Evolutionary conservation across 53 echinoderm and acorn worm genomes (phyloP), one percentile per base, ranked within the genome.

Genomic region (Henricia sp.): DNA sequence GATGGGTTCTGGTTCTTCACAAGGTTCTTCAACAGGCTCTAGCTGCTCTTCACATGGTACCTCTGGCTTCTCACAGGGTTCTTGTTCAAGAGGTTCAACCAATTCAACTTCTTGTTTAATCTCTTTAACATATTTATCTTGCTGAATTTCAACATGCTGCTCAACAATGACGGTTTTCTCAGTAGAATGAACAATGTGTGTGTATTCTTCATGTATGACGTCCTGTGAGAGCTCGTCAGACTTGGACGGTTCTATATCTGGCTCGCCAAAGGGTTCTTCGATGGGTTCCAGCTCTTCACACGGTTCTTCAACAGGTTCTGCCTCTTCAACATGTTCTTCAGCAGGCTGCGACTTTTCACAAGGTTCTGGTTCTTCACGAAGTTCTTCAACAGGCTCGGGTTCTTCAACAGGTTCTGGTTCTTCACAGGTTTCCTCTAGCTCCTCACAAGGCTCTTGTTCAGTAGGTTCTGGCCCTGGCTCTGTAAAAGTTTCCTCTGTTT

Each of bases 331-430:
- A 30, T 6, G 50, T 37, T 13, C 74, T 80, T 38, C 86, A 32
- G 27, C n/a, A 26, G 44, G 70, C 23, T 72, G 57, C 23, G 37
- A 17, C 59, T 28, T 62, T 59, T 89, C 74, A 43, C 16, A 40
- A 66, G 44, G 37, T 39, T 72, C 83, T 69, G 67, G 44, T 41
- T 87, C 71, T 46, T 25, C 42, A 12, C 52, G 42, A 46, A 48
- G 56, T 40, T 91, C 85, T 55, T 91, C 91, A 35, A 83, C 70
- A 48, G 57, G 86, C 6, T 89, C 84, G 46, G 74, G 74, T 73
- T 92, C 85, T 50, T 85, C 93, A 50, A 72, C 62, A 48, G 67
- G 48, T 55, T 24, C 67, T 8, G 35, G 33, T n/a, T 59, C 17
- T n/a, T n/a, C 42, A 41, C 19, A 19, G 57, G 44, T 16, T 19